Evolutionary conservation across 2,888 invertebrate species (phyloP).

Genomic region (Cloeon dipterum): DNA sequence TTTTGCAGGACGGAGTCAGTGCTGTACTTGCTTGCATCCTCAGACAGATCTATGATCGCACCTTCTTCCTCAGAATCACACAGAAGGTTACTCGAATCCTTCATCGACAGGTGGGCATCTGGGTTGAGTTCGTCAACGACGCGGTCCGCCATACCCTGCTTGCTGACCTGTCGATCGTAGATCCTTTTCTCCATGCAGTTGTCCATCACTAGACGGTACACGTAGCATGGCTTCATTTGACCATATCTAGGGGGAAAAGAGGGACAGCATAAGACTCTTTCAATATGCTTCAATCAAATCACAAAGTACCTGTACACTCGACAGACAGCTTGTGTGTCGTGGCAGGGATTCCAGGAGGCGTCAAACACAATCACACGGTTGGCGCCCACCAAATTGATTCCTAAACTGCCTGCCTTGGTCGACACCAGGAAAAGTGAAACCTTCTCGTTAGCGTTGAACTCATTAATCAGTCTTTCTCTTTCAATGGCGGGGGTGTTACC

Average conservation of each 20-base stretch:
- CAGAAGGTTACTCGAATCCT: slow-evolving; percentile 27
- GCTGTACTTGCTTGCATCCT: slow-evolving; percentile 44
- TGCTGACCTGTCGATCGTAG: slow-evolving; percentile 93
- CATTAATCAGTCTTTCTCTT: slow-evolving; percentile 85
- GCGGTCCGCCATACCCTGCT: slow-evolving; percentile 94
- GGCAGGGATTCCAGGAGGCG: slow-evolving; percentile 98
- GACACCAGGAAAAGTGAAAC: slow-evolving; percentile 86
- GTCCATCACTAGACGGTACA: slow-evolving; percentile 91
- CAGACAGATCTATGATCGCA: slow-evolving; percentile 45
- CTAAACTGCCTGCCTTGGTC: slow-evolving; percentile 86
- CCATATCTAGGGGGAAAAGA: slow-evolving; percentile 41
- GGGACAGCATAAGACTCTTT: slow-evolving; percentile 2
- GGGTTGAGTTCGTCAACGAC: slow-evolving; percentile 97
- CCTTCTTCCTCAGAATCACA: slow-evolving; percentile 43
- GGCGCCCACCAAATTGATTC: slow-evolving; percentile 93
- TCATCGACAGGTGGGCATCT: slow-evolving; percentile 74
- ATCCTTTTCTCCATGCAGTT: slow-evolving; percentile 94
- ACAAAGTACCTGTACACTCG: slow-evolving; percentile 70
- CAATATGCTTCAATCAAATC: no score
- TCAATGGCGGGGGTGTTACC: slow-evolving; percentile 89
- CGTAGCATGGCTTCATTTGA: slow-evolving; percentile 81
- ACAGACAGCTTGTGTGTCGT: slow-evolving; percentile 94
- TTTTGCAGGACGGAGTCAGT: slow-evolving; percentile 70
- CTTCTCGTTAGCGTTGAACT: slow-evolving; percentile 75
- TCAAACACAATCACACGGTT: slow-evolving; percentile 95